Evolutionary conservation across 2,797 vertebrate species (phyloP).

Genomic region (Leptodactylus fallax): DNA sequence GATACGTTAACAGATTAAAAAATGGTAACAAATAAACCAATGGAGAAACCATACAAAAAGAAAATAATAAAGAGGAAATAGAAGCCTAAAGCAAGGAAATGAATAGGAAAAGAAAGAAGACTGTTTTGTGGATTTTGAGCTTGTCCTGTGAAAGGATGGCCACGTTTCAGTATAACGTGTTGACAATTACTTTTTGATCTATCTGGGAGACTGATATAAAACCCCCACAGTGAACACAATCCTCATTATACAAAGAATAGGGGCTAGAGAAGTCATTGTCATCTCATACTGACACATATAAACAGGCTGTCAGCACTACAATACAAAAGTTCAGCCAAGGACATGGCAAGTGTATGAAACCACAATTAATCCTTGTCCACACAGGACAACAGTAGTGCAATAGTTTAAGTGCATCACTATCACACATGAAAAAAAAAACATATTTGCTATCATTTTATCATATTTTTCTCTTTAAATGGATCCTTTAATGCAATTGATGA

Average conservation of each 20-base stretch:
- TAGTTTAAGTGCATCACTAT: neutral
- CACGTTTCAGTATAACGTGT: constrained; percentile 7
- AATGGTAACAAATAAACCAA: neutral
- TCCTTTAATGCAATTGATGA: neutral
- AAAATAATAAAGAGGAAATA: constrained; percentile 6
- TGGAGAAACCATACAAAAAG: constrained; percentile 15
- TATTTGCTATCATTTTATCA: neutral
- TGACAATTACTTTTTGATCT: constrained; percentile 45
- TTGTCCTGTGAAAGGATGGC: constrained; percentile 26
- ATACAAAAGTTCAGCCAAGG: constrained; percentile 47
- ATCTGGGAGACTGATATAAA: constrained; percentile 48
- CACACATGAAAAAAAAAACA: neutral
- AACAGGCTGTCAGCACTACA: constrained; percentile 28
- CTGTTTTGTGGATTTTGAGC: constrained; percentile 21
- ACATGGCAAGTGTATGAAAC: constrained; percentile 11
- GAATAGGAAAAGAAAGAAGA: constrained; percentile 9
- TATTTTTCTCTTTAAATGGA: neutral
- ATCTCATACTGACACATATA: constrained; percentile 26
- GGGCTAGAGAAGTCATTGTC: constrained; percentile 33
- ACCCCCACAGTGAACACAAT: constrained; percentile 60
- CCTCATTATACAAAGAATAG: constrained; percentile 17
- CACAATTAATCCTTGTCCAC: constrained; percentile 5
- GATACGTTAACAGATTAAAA: neutral
- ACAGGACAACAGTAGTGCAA: neutral
- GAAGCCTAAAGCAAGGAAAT: neutral